Conservation (phyloP, 2,113 vertebrate species). For the Leiothrix lutea region DNA sequence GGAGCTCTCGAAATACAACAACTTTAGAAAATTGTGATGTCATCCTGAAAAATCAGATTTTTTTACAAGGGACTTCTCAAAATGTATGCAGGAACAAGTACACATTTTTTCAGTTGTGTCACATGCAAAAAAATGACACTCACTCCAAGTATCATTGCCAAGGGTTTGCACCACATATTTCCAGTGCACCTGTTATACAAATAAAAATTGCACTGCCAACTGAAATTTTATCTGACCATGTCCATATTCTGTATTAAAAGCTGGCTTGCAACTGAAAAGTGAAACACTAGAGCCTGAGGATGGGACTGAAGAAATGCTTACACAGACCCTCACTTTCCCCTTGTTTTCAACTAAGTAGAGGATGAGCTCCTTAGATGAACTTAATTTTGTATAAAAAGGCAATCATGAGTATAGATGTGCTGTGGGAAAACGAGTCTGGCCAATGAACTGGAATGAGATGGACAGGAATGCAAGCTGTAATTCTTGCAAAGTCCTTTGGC, state of each 20-base stretch:
- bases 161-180: background rate
- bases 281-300: background rate
- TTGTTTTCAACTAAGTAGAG: background rate
- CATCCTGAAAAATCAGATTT: background rate
- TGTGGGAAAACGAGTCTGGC: background rate
- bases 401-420: background rate
- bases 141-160: background rate
- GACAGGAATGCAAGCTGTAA: slow-evolving; percentile 5
- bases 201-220: background rate
- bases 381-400: background rate
- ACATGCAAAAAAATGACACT: background rate
- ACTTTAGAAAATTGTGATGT: background rate
- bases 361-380: background rate
- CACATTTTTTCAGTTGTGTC: background rate
- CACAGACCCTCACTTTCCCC: background rate
- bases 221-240: slow-evolving; percentile 15
- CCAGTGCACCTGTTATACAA: background rate
- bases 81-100: background rate
- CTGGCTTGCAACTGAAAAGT: background rate
- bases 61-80: background rate
- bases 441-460: background rate
- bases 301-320: background rate
- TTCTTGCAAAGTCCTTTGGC: background rate
- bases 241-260: background rate
- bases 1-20: background rate